Evolutionary conservation across 2,888 invertebrate species (phyloP).

Genomic region (Brenthis ino): DNA sequence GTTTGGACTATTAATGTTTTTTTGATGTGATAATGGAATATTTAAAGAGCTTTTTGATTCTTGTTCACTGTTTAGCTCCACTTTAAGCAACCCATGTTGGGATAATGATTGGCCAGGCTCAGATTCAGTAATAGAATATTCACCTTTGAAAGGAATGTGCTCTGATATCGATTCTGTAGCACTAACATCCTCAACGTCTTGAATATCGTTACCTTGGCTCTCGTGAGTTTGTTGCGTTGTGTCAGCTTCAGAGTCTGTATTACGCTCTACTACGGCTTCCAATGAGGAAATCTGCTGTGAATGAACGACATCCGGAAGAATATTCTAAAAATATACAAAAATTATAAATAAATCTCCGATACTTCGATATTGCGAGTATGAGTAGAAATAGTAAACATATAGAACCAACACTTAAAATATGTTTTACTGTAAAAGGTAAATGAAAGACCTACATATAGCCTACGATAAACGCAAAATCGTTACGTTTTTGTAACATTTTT

Average conservation of each 20-base stretch:
- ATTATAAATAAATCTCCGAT: slow-evolving; percentile 48
- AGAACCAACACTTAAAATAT: background rate
- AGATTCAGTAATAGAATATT: slow-evolving; percentile 61
- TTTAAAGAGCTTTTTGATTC: slow-evolving; percentile 51
- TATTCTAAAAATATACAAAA: slow-evolving; percentile 79
- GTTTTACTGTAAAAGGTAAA: background rate
- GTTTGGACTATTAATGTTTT: slow-evolving; percentile 49
- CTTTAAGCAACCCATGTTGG: slow-evolving; percentile 50
- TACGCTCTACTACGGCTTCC: slow-evolving; percentile 55
- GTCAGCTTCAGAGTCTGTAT: slow-evolving; percentile 50
- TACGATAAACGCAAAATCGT: background rate
- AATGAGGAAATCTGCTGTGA: slow-evolving; percentile 71
- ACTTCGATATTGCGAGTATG: slow-evolving; percentile 28
- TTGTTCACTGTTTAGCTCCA: slow-evolving; percentile 43
- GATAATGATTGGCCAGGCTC: slow-evolving; percentile 45
- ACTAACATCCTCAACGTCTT: slow-evolving; percentile 54
- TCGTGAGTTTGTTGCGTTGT: slow-evolving; percentile 44
- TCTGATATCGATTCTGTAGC: slow-evolving; percentile 74
- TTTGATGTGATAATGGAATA: slow-evolving; percentile 50
- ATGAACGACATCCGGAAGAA: slow-evolving; percentile 81
- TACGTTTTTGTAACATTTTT: slow-evolving; percentile 19
- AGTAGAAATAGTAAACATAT: background rate
- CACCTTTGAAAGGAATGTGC: slow-evolving; percentile 67
- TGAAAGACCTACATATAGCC: background rate
- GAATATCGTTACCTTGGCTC: slow-evolving; percentile 27